Evolutionary conservation across 2,888 invertebrate genomes (phyloP).

Genomic region (Plusia festucae): DNA sequence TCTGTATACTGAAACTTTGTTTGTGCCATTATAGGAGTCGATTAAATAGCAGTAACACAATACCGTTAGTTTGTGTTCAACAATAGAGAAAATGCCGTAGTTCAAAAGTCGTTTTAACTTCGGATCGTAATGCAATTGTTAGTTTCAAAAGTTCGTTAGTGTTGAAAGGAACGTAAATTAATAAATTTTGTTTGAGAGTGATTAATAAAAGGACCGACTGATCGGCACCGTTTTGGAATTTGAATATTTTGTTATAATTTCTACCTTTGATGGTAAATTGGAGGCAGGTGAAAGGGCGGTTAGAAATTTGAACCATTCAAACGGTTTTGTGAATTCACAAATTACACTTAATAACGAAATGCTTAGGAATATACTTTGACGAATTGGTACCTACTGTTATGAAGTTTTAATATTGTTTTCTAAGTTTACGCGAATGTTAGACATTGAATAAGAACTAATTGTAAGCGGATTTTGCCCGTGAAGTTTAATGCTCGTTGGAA

Average conservation of each 20-base stretch:
- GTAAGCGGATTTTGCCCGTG: too few species aligned
- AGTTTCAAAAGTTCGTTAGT: slow-evolving; percentile 37
- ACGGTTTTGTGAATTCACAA: slow-evolving; percentile 1
- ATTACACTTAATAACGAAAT: not conserved
- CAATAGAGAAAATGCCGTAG: slow-evolving; percentile 55
- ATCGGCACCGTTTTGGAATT: not conserved
- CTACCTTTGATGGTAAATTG: not conserved
- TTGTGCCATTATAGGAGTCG: slow-evolving; percentile 30
- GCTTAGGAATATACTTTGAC: not conserved
- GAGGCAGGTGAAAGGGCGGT: not conserved
- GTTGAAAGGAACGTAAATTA: slow-evolving; percentile 38
- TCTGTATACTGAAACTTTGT: slow-evolving; percentile 20
- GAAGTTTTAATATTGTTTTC: too few species aligned
- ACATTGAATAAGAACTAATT: too few species aligned
- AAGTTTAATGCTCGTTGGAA: too few species aligned
- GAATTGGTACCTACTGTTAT: too few species aligned
- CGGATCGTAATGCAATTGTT: slow-evolving; percentile 52
- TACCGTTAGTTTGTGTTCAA: slow-evolving; percentile 35
- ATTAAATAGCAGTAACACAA: slow-evolving; percentile 49
- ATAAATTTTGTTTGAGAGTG: slow-evolving; percentile 40
- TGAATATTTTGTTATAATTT: slow-evolving; percentile 3
- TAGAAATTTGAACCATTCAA: not conserved
- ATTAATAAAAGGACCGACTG: slow-evolving; percentile 17
- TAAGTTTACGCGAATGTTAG: too few species aligned
- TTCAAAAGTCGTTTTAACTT: slow-evolving; percentile 51